Evolutionary conservation across 2,888 invertebrate genomes (phyloP).

Genomic region (Heliconius ethilla): DNA sequence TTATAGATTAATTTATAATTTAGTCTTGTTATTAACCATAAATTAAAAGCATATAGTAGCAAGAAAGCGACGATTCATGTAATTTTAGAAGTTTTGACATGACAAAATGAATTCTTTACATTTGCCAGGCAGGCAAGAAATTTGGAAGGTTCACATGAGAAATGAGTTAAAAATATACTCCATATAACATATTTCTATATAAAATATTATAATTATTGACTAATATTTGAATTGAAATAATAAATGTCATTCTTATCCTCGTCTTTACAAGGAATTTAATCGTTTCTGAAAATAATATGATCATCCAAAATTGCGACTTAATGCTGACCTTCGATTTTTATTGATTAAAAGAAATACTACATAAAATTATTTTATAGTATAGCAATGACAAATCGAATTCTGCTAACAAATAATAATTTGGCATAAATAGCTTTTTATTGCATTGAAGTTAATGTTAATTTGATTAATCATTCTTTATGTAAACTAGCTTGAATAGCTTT

Average conservation of each 20-base stretch:
- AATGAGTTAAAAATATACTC: too few species aligned
- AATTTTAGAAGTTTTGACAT: background rate
- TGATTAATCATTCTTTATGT: background rate
- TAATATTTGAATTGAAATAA: background rate
- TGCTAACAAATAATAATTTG: background rate
- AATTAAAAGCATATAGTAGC: too few species aligned
- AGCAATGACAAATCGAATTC: background rate
- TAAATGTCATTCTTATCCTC: slow-evolving; percentile 5
- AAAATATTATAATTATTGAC: background rate
- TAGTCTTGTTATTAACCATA: background rate
- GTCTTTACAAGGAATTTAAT: slow-evolving; percentile 1
- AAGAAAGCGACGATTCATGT: background rate
- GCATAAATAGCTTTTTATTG: background rate
- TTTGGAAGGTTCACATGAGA: too few species aligned
- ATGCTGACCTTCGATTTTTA: slow-evolving; percentile 17
- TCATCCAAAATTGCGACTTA: background rate
- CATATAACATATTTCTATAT: background rate
- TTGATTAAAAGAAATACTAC: slow-evolving; percentile 6
- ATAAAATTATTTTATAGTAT: background rate
- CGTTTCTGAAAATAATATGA: background rate
- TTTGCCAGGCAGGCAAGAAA: too few species aligned
- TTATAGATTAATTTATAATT: background rate
- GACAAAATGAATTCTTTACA: background rate
- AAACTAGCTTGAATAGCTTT: slow-evolving; percentile 1
- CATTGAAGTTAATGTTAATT: slow-evolving; percentile 1